Evolutionary conservation across 92 coral and sea anemone species (phyloP).

Genomic region (Phenganax marumi): DNA sequence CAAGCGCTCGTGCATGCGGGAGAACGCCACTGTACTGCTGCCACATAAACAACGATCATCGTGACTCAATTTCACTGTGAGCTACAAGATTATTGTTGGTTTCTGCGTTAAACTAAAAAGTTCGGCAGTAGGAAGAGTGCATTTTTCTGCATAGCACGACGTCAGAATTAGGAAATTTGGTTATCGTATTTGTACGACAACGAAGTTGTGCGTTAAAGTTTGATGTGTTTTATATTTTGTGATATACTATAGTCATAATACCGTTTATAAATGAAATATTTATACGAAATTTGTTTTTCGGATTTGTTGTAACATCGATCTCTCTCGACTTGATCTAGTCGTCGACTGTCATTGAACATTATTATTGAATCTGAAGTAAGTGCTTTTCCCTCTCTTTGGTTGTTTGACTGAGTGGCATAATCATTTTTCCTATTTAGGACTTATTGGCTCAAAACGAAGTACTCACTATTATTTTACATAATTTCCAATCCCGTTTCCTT

Average conservation of each 20-base stretch:
- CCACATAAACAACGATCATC: not conserved
- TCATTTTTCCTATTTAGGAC: too few relatives aligned
- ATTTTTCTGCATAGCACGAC: constrained; percentile 3
- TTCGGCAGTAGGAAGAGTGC: not conserved
- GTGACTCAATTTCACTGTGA: not conserved
- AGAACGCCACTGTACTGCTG: constrained; percentile 5
- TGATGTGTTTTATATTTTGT: constrained; percentile 11
- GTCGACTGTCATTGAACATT: not conserved
- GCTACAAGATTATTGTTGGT: not conserved
- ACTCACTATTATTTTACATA: too few relatives aligned
- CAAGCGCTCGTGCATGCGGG: constrained; percentile 8
- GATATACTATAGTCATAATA: constrained; percentile 11
- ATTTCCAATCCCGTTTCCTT: too few relatives aligned
- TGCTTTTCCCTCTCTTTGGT: not conserved
- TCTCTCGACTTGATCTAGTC: too few relatives aligned
- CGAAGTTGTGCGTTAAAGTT: constrained; percentile 17
- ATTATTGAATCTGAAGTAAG: not conserved
- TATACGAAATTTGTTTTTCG: not conserved
- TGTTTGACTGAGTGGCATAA: too few relatives aligned
- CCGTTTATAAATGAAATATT: constrained; percentile 26
- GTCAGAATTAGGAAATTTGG: not conserved
- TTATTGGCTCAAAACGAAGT: too few relatives aligned
- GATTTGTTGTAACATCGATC: too few relatives aligned
- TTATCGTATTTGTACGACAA: not conserved
- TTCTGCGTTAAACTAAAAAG: not conserved